Evolutionary conservation across 2,797 vertebrate genomes (phyloP).

Genomic region (Rhynchotus rufescens): DNA sequence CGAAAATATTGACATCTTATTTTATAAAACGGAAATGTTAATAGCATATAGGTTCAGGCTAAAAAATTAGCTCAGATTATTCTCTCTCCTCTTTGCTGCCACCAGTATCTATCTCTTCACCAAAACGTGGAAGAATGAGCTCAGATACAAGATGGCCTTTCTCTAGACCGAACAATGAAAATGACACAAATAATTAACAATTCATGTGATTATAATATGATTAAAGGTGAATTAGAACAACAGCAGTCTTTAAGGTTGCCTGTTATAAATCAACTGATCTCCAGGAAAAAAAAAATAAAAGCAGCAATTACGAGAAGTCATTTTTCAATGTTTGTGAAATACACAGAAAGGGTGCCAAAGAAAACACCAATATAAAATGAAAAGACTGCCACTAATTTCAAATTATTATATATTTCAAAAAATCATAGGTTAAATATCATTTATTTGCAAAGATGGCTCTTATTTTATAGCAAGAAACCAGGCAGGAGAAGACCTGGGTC

Average conservation of each 20-base stretch:
- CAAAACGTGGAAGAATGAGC: neutral
- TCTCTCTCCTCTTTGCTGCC: neutral
- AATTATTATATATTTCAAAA: neutral
- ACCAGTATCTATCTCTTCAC: neutral
- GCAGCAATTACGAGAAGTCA: neutral
- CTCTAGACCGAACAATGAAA: neutral
- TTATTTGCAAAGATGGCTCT: neutral
- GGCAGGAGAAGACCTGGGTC: neutral
- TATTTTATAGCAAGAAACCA: neutral
- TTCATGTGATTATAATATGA: neutral
- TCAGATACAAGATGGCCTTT: neutral
- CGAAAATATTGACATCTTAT: neutral
- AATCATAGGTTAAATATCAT: neutral
- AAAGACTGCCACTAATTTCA: neutral
- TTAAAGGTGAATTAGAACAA: slow-evolving; percentile 8
- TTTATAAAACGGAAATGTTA: neutral
- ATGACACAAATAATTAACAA: slow-evolving; percentile 16
- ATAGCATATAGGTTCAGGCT: neutral
- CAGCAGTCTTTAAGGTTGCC: neutral
- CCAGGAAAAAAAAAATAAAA: neutral
- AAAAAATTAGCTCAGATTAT: neutral
- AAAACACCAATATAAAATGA: neutral
- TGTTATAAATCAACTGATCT: neutral
- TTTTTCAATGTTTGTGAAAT: neutral
- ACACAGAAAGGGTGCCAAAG: neutral